These are phyloP conservation scores for Oryzias woworae DNA, from an alignment of 2,113 vertebrate genomes.

Conservation along the genomic window DNA sequence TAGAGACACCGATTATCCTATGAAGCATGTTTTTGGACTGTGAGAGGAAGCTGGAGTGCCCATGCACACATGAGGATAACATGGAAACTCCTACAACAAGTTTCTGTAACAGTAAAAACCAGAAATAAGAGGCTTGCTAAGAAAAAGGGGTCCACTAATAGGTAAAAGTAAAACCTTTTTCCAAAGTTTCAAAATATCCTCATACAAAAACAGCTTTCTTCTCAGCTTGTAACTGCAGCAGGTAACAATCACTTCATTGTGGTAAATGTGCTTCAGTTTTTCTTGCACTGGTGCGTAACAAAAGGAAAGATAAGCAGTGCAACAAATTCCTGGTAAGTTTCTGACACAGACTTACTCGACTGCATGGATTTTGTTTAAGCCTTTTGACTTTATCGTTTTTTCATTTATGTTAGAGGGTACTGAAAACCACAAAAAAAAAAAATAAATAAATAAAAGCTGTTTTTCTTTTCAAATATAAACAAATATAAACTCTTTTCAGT, in stretches of 20 bases:
- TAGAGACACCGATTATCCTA: too few species aligned
- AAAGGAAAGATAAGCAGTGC: slow-evolving; percentile 24
- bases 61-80: too few species aligned
- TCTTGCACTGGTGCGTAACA: slow-evolving; percentile 11
- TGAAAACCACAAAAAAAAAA: too few species aligned
- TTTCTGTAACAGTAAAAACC: too few species aligned
- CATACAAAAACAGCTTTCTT: slow-evolving; percentile 10
- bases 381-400: neutral
- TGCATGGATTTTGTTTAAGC: neutral
- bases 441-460: too few species aligned
- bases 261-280: slow-evolving; percentile 7
- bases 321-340: slow-evolving; percentile 18
- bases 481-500: neutral
- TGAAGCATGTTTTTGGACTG: neutral
- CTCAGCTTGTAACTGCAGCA: neutral
- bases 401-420: neutral
- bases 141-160: too few species aligned
- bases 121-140: neutral
- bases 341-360: slow-evolving; percentile 8
- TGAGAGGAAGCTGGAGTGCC: neutral
- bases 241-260: slow-evolving; percentile 19
- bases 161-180: too few species aligned
- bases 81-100: too few species aligned
- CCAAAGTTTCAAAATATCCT: neutral
- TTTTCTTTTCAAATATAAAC: neutral